These are phyloP conservation scores for Drosophila baimaii DNA, from an alignment of 1,140 invertebrate species.

Conservation along the genomic window DNA sequence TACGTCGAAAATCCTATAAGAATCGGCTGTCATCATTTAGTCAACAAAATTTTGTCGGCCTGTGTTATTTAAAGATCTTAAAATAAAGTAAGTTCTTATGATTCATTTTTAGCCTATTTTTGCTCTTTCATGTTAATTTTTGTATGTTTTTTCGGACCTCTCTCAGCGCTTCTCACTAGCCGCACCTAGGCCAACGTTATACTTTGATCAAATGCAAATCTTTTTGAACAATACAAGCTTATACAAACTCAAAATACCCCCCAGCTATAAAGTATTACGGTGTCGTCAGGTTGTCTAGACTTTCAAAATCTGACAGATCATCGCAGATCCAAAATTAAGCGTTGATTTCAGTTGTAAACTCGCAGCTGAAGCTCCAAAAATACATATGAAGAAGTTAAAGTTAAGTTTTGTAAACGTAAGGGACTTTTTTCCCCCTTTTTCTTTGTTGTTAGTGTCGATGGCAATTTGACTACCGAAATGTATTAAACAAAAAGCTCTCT, in stretches of 20 bases:
- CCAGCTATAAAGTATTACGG: conserved; percentile 8
- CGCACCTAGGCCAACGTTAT: conserved; percentile 7
- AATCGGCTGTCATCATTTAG: too few relatives aligned
- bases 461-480: conserved; percentile 77
- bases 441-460: conserved; percentile 46
- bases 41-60: too few relatives aligned
- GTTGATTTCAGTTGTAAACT: conserved; percentile 55
- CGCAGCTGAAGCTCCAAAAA: conserved; percentile 14
- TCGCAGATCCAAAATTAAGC: conserved; percentile 67
- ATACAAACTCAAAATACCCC: conserved; percentile 16
- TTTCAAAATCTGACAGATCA: conserved; percentile 57
- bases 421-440: conserved; percentile 23
- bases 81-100: too few relatives aligned
- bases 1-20: too few relatives aligned
- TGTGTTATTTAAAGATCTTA: background rate
- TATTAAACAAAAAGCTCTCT: conserved; percentile 76
- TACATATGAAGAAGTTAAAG: conserved; percentile 27
- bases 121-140: background rate
- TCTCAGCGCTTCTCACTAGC: conserved; percentile 4
- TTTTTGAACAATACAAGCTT: background rate
- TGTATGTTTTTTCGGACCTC: background rate
- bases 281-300: conserved; percentile 65
- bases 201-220: conserved; percentile 47
- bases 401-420: conserved; percentile 63
- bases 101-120: background rate